Conservation (phyloP, 2,113 vertebrate species). For the Synchiropus splendidus region DNA sequence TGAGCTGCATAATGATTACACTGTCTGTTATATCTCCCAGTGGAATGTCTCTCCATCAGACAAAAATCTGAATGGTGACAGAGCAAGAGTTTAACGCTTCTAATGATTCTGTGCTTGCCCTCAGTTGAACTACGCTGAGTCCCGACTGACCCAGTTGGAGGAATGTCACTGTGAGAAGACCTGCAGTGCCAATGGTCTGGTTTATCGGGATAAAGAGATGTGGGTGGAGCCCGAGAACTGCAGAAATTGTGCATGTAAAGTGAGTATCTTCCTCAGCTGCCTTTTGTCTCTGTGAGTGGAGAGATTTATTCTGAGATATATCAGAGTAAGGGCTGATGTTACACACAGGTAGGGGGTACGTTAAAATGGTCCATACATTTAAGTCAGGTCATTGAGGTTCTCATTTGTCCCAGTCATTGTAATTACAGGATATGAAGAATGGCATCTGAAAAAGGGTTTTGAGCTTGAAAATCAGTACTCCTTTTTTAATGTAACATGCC, state of each 20-base stretch:
- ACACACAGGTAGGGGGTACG: not conserved
- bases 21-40: slow-evolving; percentile 27
- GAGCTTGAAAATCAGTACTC: too few species aligned
- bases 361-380: not conserved
- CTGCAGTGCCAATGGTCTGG: slow-evolving; percentile 77
- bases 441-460: not conserved
- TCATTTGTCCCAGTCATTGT: not conserved
- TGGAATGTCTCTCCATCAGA: slow-evolving; percentile 18
- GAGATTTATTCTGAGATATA: not conserved
- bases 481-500: too few species aligned
- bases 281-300: not conserved
- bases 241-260: slow-evolving; percentile 87
- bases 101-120: slow-evolving; percentile 19
- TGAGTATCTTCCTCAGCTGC: too few species aligned
- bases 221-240: slow-evolving; percentile 92
- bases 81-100: not conserved
- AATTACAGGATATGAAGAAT: not conserved
- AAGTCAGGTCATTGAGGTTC: not conserved
- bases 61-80: not conserved
- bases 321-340: not conserved
- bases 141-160: slow-evolving; percentile 88
- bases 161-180: slow-evolving; percentile 92
- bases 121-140: slow-evolving; percentile 93
- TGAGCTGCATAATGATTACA: slow-evolving; percentile 41
- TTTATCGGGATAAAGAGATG: slow-evolving; percentile 84